Evolutionary conservation across 2,113 vertebrate species (phyloP).

Genomic region (Larimichthys crocea): DNA sequence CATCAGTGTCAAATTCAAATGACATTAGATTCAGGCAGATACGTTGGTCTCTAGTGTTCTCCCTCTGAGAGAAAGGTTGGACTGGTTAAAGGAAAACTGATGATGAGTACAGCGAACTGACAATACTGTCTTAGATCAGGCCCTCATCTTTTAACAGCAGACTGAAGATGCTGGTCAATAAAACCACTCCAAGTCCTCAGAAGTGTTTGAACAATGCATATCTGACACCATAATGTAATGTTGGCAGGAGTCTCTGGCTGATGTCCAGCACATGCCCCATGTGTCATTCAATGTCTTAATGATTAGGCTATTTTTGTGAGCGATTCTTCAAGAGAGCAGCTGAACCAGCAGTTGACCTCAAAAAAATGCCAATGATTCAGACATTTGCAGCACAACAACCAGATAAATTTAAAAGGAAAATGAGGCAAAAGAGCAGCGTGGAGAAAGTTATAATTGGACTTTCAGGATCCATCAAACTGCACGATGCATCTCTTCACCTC

Average conservation of each 20-base stretch:
- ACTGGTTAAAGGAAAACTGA: too few relatives aligned
- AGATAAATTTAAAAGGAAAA: neutral
- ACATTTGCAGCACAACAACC: neutral
- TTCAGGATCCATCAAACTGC: neutral
- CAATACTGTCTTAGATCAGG: neutral
- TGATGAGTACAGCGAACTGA: neutral
- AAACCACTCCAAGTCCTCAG: neutral
- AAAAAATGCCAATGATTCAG: neutral
- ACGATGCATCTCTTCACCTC: neutral
- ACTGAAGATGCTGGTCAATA: constrained; percentile 2
- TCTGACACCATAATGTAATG: neutral
- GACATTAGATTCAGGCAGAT: too few relatives aligned
- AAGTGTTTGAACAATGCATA: constrained; percentile 15
- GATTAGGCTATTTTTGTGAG: neutral
- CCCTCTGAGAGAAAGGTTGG: too few relatives aligned
- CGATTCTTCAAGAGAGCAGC: neutral
- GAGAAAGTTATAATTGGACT: neutral
- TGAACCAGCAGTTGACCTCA: neutral
- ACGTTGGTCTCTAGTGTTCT: too few relatives aligned
- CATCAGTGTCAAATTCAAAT: too few relatives aligned
- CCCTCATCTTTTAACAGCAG: neutral
- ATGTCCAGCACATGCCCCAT: neutral
- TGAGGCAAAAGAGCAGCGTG: neutral
- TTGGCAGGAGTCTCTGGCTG: constrained; percentile 10
- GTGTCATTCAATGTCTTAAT: neutral